Evolutionary conservation across 2,113 vertebrate species (phyloP).

Genomic region (Corvus cornix): DNA sequence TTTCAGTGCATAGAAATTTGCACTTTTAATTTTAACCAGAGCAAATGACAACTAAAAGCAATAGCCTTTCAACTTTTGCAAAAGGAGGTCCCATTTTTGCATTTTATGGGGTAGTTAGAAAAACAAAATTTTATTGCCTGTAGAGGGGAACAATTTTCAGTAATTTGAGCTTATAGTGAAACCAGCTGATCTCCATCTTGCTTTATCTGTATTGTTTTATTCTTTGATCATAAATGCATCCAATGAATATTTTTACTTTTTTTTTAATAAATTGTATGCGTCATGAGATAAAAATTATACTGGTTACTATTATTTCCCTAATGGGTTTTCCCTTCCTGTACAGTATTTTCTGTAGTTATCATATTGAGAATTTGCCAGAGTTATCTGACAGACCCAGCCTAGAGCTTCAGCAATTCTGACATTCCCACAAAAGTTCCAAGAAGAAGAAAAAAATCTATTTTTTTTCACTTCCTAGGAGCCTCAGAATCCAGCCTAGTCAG

Average conservation of each 20-base stretch:
- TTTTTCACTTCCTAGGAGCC: neutral
- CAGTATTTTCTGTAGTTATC: neutral
- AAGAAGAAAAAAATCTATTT: neutral
- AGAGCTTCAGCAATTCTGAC: neutral
- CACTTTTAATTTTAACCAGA: constrained; percentile 10
- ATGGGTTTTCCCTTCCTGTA: neutral
- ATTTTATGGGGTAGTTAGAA: neutral
- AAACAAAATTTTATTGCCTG: neutral
- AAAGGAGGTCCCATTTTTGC: neutral
- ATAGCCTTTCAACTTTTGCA: neutral
- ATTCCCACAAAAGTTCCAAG: neutral
- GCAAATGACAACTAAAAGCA: neutral
- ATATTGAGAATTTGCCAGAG: neutral
- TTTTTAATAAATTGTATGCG: neutral
- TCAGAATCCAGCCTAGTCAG: neutral
- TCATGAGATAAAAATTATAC: neutral
- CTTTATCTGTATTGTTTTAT: neutral
- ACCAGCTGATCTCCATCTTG: neutral
- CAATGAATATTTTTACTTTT: neutral
- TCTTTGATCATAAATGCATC: neutral
- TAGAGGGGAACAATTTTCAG: neutral
- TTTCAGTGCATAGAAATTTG: neutral
- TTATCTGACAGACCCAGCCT: neutral
- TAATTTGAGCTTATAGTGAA: constrained; percentile 1
- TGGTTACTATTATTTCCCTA: neutral